A percentile compares a stretch with the other conserved stretches of the same genome.
These are phyloP conservation scores for Monochamus saltuarius DNA, from an alignment of 1,140 invertebrate species.

Conservation along the genomic window DNA sequence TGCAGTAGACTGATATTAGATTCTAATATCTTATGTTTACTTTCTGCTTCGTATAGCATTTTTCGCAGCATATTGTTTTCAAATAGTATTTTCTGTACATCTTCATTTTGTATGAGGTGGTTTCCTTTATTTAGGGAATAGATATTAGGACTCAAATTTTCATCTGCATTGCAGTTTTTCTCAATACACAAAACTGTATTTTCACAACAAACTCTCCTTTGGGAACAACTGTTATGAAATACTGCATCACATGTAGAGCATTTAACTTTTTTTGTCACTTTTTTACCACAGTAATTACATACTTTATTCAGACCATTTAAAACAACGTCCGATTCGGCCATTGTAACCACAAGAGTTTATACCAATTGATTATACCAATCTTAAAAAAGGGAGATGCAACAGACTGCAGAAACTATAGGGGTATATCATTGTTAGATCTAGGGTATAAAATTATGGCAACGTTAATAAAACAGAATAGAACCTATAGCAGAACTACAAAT, in stretches of 20 bases:
- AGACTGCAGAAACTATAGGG: no score
- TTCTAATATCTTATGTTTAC: conserved; percentile 8
- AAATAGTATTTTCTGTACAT: not conserved
- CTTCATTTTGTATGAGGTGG: not conserved
- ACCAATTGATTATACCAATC: no score
- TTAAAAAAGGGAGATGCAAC: no score
- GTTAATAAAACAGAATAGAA: no score
- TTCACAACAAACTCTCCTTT: conserved; percentile 1
- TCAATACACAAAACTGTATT: not conserved
- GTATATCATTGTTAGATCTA: no score
- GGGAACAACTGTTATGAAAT: not conserved
- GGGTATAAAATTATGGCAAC: no score
- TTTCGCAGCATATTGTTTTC: conserved; percentile 9
- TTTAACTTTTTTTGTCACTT: not conserved
- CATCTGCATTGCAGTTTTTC: not conserved
- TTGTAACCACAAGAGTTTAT: no score
- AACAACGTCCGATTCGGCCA: not conserved
- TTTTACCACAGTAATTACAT: conserved; percentile 10
- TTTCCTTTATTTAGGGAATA: not conserved
- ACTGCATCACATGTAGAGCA: not conserved
- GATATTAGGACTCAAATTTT: not conserved
- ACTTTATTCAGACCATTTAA: not conserved
- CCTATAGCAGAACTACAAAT: no score
- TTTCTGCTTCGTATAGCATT: not conserved
- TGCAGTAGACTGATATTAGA: conserved; percentile 1